These are phyloP conservation scores for Pelobates cultripes DNA, from an alignment of 2,797 vertebrate species.

Conservation along the genomic window DNA sequence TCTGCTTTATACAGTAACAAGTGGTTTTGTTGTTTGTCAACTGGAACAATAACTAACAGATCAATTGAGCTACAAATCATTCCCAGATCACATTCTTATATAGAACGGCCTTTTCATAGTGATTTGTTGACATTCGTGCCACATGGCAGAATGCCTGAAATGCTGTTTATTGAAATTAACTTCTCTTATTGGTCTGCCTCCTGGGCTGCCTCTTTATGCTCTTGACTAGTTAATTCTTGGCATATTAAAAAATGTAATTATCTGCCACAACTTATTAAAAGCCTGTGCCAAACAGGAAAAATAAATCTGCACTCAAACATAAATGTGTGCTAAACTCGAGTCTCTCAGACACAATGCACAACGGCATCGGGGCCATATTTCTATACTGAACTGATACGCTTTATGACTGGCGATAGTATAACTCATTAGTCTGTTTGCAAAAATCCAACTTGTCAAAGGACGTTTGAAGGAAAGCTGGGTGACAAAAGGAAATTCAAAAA, in stretches of 20 bases:
- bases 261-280: constrained; percentile 20
- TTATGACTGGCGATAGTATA: no score
- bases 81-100: constrained; percentile 15
- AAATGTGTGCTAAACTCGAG: no score
- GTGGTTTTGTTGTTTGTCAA: constrained; percentile 33
- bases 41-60: constrained; percentile 35
- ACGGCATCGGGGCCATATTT: no score
- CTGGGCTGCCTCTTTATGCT: constrained; percentile 28
- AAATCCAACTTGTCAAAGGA: no score
- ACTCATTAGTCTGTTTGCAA: no score
- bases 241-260: constrained; percentile 49
- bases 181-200: constrained; percentile 42
- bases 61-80: constrained; percentile 59
- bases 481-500: no score
- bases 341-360: no score
- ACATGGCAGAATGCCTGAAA: constrained; percentile 11
- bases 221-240: constrained; percentile 5
- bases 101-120: constrained; percentile 48
- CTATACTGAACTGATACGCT: no score
- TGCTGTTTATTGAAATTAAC: constrained; percentile 16
- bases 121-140: constrained; percentile 53
- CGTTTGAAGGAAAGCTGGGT: no score
- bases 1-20: constrained; percentile 19
- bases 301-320: not conserved
- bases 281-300: constrained; percentile 31